Evolutionary conservation across 64 coral and sea anemone species (phyloP), one percentile per base, ranked within the genome.

Genomic region (Exaiptasia diaphana): DNA sequence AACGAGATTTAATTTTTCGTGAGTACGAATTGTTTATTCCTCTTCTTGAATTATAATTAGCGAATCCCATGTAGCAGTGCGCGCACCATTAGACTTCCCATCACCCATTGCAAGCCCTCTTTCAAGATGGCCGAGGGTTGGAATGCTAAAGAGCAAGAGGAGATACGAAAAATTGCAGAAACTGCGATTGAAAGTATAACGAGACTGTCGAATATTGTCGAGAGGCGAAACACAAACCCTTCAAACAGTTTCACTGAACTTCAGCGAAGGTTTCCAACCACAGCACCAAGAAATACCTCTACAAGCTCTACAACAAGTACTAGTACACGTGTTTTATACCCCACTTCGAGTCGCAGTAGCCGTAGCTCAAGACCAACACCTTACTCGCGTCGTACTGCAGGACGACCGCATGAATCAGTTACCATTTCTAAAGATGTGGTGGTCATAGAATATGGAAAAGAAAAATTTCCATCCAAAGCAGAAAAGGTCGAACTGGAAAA

Each of bases 391-490:
- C 84, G 73, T 55, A 7, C 22, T 65, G 42, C 61, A 26, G 85
- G 85, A 9, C 56, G 62, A 22, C 74, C 72, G 38, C 43, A 12
- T 36, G 48, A 54, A 26, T 69, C 74, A 30, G 17, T 42, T 4
- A 70, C 46, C 26, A 74, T 87, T 12, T 57, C 74, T 21, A 87
- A 77, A 43, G 85, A 87, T 87, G 85, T 87, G 0, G 28, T 86
- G 50, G 84, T 87, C 13, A 87, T 87, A 39, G 85, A 87, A 33
- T 87, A 71, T 59, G 74, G n/a, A 2, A 44, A 87, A 39, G 74
- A 88, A 25, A 7, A 41, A 72, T 37, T 79, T 38, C 85, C 75
- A 58, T 57, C 63, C 22, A 88, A 52, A 88, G 26, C 38, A 43
- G 85, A 79, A 56, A 88, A 88, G 52, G 5, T 33, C 38, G 52